Base-by-base conservation (phyloP, 2,113 vertebrate genomes). In the Trichechus manatus region DNA sequence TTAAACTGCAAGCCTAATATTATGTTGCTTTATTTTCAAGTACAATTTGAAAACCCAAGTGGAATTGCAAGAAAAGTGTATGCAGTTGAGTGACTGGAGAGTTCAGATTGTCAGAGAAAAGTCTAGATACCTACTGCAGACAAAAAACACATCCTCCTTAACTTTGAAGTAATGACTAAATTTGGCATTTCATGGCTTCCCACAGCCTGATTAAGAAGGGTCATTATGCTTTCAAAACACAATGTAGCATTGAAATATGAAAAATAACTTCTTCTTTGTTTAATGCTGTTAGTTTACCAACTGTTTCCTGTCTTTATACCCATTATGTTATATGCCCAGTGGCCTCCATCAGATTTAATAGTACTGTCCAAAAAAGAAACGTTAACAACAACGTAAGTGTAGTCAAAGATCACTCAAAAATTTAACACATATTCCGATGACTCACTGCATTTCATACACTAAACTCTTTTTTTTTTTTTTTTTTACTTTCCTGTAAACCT, bases 141-240 rank as follows among this genome's bases (percentile, higher is more conserved):
- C 27, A 88, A 87, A 84, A 82, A n/a, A n/a, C n/a, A 56, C 36
- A 72, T 36, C 27, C 50, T 93, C 6, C 42, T 95, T 50, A 36
- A 68, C 96, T 89, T 77, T 79, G 75, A 95, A 86, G 64, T 50
- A 44, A 70, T 15, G 74, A 72, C 15, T 74, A 88, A 86, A 74
- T 96, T 59, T 88, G 82, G 36, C 50, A 87, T 94, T 92, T 93
- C 85, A 93, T 72, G 72, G 64, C 72, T 95, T 97, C 39, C 44
- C 89, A 86, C 44, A 82, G 36, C 47, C 78, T 94, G 72, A 79
- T 88, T 88, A 96, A 93, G 81, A 77, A 68, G 39, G 70, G 78
- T 80, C 78, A 87, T 97, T 91, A 93, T 33, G 25, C 36, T 97
- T 89, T 92, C 50, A 85, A 96, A 94, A 93, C 64, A 97, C 92